Conservation (phyloP, 1,140 invertebrate species). For the Gonioctena quinquepunctata region DNA sequence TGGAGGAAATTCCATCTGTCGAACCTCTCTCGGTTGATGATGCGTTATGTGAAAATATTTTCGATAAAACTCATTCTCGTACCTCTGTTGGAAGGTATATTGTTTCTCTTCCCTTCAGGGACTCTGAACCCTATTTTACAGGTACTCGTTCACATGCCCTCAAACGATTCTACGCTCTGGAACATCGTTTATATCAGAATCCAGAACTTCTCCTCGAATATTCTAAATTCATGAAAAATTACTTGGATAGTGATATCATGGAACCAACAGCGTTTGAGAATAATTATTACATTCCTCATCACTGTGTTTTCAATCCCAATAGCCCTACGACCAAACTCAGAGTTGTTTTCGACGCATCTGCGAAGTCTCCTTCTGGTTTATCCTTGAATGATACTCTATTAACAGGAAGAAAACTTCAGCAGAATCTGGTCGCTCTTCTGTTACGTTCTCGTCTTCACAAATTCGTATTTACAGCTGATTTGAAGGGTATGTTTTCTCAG, state of each 20-base stretch:
- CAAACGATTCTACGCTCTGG: neutral
- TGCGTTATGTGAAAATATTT: neutral
- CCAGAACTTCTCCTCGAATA: neutral
- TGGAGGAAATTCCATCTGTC: neutral
- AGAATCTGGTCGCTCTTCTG: conserved; percentile 43
- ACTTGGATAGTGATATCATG: too few relatives aligned
- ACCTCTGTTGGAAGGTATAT: neutral
- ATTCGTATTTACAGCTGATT: conserved; percentile 50
- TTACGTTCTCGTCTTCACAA: conserved; percentile 43
- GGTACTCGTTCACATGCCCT: neutral
- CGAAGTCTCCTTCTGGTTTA: neutral
- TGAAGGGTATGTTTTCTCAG: conserved; percentile 53
- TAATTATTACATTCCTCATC: conserved; percentile 44
- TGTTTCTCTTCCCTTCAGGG: neutral
- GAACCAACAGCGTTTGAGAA: neutral
- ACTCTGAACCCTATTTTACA: neutral
- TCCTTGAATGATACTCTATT: conserved; percentile 53
- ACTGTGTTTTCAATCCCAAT: conserved; percentile 38
- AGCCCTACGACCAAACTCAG: conserved; percentile 47
- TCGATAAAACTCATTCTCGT: neutral
- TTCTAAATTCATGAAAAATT: neutral
- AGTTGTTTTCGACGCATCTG: conserved; percentile 37
- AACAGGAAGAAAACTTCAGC: conserved; percentile 52
- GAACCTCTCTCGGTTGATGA: neutral
- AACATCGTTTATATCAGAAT: neutral